Evolutionary conservation across 1,140 invertebrate genomes (phyloP).

Genomic region (Nylanderia fulva): DNA sequence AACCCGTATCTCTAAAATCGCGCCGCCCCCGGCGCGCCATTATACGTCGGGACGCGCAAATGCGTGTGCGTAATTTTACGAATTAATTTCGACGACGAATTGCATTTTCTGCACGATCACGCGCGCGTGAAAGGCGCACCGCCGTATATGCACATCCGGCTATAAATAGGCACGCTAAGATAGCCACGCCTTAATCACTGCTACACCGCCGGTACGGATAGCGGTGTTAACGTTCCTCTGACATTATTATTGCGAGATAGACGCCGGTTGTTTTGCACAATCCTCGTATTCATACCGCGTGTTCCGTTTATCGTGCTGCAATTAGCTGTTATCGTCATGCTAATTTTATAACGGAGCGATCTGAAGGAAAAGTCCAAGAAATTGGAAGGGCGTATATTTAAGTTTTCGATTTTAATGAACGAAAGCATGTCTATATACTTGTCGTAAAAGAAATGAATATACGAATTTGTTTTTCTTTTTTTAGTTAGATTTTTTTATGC

Average conservation of each 20-base stretch:
- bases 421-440: no score
- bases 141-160: constrained; percentile 23
- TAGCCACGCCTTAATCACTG: constrained; percentile 59
- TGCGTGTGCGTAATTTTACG: not conserved
- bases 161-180: constrained; percentile 55
- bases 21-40: constrained; percentile 1
- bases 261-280: constrained; percentile 29
- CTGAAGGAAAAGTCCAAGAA: not conserved
- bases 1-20: not conserved
- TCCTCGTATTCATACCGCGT: not conserved
- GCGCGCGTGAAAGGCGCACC: constrained; percentile 33
- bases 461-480: not conserved
- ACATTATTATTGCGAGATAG: constrained; percentile 43
- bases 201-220: constrained; percentile 21
- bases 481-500: not conserved
- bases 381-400: not conserved
- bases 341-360: not conserved
- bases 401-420: no score
- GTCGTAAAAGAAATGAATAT: no score
- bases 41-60: not conserved
- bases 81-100: constrained; percentile 33
- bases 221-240: constrained; percentile 2
- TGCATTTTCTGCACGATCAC: constrained; percentile 40
- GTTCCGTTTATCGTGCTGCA: not conserved
- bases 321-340: not conserved